Evolutionary conservation across 53 echinoderm and acorn worm genomes (phyloP).

Genomic region (Henricia sp.): DNA sequence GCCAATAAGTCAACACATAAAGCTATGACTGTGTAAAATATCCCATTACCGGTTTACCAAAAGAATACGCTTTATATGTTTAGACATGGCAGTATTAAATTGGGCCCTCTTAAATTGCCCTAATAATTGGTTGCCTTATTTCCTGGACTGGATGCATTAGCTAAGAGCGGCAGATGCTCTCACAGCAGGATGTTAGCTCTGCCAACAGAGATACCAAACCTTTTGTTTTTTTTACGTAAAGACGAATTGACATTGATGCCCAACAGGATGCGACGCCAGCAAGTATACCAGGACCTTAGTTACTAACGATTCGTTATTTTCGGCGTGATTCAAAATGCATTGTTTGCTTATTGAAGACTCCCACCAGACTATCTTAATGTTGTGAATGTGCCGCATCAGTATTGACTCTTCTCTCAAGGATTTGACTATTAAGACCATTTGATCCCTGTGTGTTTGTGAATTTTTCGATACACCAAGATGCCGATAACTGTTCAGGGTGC

Average conservation of each 20-base stretch:
- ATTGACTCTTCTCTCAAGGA: no score
- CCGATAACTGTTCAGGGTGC: slow-evolving; percentile 42
- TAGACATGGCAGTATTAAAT: slow-evolving; percentile 2
- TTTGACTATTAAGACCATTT: no score
- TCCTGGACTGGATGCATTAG: neutral
- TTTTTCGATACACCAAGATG: slow-evolving; percentile 29
- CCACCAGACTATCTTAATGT: no score
- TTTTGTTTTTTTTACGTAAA: slow-evolving; percentile 18
- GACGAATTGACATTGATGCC: slow-evolving; percentile 6
- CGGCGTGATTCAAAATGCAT: no score
- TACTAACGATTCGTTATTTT: no score
- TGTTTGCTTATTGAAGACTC: no score
- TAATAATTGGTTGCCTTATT: slow-evolving; percentile 21
- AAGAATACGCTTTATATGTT: neutral
- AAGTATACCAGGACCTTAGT: no score
- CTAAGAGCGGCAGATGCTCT: neutral
- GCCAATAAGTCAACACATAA: neutral
- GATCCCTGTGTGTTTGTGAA: no score
- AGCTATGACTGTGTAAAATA: neutral
- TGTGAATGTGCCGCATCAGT: no score
- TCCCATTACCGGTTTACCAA: slow-evolving; percentile 20
- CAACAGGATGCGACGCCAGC: neutral
- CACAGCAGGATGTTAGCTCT: slow-evolving; percentile 5
- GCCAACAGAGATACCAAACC: neutral
- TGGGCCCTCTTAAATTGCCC: neutral